Conservation (phyloP, 2,888 invertebrate species). For the Keiferia lycopersicella region DNA sequence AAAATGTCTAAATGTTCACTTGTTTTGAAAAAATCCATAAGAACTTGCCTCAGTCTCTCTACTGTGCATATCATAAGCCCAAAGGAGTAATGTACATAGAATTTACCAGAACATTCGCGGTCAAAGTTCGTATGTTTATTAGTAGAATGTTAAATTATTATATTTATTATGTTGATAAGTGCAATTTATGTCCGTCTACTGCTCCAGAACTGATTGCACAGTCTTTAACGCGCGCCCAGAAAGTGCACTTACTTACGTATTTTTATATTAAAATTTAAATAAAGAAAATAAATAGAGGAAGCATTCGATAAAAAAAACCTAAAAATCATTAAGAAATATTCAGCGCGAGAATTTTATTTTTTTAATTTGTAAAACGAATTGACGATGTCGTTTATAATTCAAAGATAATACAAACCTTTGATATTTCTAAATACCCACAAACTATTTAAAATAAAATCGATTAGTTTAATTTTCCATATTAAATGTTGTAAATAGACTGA, state of each 20-base stretch:
- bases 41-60: too few species aligned
- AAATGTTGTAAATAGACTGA: not conserved
- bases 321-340: not conserved
- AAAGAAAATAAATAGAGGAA: not conserved
- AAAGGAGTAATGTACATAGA: constrained; percentile 39
- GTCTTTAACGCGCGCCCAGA: constrained; percentile 49
- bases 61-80: too few species aligned
- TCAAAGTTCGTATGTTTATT: constrained; percentile 40
- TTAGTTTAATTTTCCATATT: not conserved
- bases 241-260: constrained; percentile 35
- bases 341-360: not conserved
- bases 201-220: constrained; percentile 52
- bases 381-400: constrained; percentile 2
- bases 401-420: not conserved
- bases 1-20: too few species aligned
- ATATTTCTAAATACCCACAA: not conserved
- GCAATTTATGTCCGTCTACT: constrained; percentile 6
- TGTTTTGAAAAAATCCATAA: too few species aligned
- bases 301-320: too few species aligned
- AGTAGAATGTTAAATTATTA: constrained; percentile 11
- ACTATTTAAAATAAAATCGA: not conserved
- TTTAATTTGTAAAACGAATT: not conserved
- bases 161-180: constrained; percentile 21
- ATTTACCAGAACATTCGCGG: not conserved
- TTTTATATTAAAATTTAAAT: not conserved